Base-by-base conservation (phyloP, 37 sponge, comb jelly and placozoan species). In the Oscarella lobularis region DNA sequence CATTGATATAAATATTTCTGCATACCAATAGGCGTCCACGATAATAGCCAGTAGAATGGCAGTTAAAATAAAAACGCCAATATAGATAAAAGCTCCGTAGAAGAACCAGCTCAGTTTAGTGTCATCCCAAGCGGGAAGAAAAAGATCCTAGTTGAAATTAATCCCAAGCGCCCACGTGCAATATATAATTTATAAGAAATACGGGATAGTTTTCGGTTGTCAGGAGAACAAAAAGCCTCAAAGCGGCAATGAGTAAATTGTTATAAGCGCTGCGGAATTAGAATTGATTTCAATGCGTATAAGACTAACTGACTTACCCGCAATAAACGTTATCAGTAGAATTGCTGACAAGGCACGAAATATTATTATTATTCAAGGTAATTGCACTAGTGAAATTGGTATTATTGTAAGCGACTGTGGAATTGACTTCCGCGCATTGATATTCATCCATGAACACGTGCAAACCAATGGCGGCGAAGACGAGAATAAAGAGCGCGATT, bases 151-250 rank as follows among this genome's bases (percentile, higher is more conserved):
- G 2, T 31, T 31, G 30, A n/a, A n/a, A n/a, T n/a, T n/a, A n/a
- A n/a, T n/a, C n/a, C n/a, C n/a, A n/a, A n/a, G n/a, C n/a, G n/a
- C n/a, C n/a, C n/a, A n/a, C n/a, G n/a, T n/a, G n/a, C n/a, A n/a
- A n/a, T n/a, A n/a, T n/a, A n/a, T n/a, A n/a, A n/a, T n/a, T n/a
- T n/a, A n/a, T n/a, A n/a, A n/a, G n/a, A n/a, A n/a, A n/a, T n/a
- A n/a, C n/a, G 55, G 90, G 90, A 72, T 80, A 89, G 76, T 89
- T 89, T 69, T 89, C 90, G 30, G 90, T 82, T 9, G 86, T 86
- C 14, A 89, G 75, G 31, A 89, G 73, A 2, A 83, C 74, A 41
- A 89, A 89, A 37, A 89, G 67, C 27, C 83, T 72, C 0, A 81
- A 27, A 39, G 76, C 65, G 39, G 81, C 84, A 38, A 66, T 31